Evolutionary conservation across 2,797 vertebrate species (phyloP).

Genomic region (Sebastes minor): DNA sequence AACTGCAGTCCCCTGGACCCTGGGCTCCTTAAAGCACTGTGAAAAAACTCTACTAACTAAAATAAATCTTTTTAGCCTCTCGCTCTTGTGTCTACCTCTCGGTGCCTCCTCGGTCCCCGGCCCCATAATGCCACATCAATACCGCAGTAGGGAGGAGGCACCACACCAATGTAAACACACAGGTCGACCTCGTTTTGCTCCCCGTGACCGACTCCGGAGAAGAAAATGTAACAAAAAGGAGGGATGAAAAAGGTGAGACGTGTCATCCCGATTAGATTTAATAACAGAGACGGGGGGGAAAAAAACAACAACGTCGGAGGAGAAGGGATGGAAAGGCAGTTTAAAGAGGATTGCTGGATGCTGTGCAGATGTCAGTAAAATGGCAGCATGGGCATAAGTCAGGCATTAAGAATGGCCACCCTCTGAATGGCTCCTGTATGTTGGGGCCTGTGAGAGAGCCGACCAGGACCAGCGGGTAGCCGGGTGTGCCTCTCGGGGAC

Average conservation of each 20-base stretch:
- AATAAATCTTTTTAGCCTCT: slow-evolving; percentile 46
- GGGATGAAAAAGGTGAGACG: slow-evolving; percentile 79
- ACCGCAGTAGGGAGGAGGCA: slow-evolving; percentile 87
- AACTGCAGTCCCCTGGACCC: slow-evolving; percentile 67
- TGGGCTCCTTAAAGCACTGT: slow-evolving; percentile 68
- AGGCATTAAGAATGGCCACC: slow-evolving; percentile 57
- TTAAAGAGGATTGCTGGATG: slow-evolving; percentile 73
- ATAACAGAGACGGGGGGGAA: slow-evolving; percentile 54
- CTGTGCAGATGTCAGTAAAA: slow-evolving; percentile 81
- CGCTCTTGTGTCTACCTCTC: slow-evolving; percentile 47
- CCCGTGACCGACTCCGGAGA: slow-evolving; percentile 67
- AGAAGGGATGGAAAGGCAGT: slow-evolving; percentile 49
- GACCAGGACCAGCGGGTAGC: slow-evolving; percentile 61
- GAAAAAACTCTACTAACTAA: slow-evolving; percentile 48
- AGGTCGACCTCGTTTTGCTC: slow-evolving; percentile 76
- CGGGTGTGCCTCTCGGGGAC: slow-evolving; percentile 40
- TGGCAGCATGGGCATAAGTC: slow-evolving; percentile 72
- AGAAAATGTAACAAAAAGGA: slow-evolving; percentile 67
- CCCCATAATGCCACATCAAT: slow-evolving; percentile 84
- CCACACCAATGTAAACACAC: slow-evolving; percentile 85
- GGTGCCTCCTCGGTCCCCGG: slow-evolving; percentile 46
- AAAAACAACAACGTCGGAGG: background rate
- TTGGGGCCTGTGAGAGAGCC: slow-evolving; percentile 43
- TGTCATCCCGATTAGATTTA: slow-evolving; percentile 78
- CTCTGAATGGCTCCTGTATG: slow-evolving; percentile 59